phyloP scores from a whole-genome alignment of 2,113 vertebrate species.

The Xiphophorus couchianus region DNA sequence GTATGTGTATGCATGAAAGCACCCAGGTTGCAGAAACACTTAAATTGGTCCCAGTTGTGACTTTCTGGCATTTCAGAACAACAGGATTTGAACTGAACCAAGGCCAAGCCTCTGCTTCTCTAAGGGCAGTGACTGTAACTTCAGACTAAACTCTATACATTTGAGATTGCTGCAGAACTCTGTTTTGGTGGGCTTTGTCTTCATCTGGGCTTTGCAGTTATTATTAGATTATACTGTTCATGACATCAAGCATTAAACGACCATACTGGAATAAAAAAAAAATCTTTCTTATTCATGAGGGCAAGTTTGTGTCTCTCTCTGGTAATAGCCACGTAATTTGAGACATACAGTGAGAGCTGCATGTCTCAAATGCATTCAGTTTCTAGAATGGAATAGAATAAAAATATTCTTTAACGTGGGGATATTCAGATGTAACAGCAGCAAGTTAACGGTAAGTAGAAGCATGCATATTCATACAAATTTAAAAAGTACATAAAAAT shows the following conservation, averaged over 20 bases:
- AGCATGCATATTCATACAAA: too few species aligned
- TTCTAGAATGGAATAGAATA: background rate
- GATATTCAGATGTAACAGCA: too few species aligned
- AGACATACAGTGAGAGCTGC: background rate
- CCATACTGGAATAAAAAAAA: background rate
- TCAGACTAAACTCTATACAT: slow-evolving; percentile 7
- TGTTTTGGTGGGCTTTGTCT: slow-evolving; percentile 15
- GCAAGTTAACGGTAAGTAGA: too few species aligned
- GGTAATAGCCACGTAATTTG: background rate
- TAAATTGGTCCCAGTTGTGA: slow-evolving; percentile 23
- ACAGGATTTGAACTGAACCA: slow-evolving; percentile 1
- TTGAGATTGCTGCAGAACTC: slow-evolving; percentile 16
- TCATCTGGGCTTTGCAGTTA: background rate
- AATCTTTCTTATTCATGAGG: background rate
- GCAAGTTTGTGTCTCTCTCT: background rate
- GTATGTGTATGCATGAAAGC: slow-evolving; percentile 9
- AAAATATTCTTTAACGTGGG: too few species aligned
- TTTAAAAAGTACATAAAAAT: too few species aligned
- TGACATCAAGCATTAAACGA: background rate
- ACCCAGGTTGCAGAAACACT: slow-evolving; percentile 1
- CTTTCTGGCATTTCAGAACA: slow-evolving; percentile 33
- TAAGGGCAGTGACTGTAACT: slow-evolving; percentile 10
- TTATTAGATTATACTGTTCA: slow-evolving; percentile 16
- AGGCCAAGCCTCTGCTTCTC: slow-evolving; percentile 1
- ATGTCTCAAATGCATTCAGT: background rate